Conservation (phyloP, 2,888 invertebrate species). For the Myathropa florea region DNA sequence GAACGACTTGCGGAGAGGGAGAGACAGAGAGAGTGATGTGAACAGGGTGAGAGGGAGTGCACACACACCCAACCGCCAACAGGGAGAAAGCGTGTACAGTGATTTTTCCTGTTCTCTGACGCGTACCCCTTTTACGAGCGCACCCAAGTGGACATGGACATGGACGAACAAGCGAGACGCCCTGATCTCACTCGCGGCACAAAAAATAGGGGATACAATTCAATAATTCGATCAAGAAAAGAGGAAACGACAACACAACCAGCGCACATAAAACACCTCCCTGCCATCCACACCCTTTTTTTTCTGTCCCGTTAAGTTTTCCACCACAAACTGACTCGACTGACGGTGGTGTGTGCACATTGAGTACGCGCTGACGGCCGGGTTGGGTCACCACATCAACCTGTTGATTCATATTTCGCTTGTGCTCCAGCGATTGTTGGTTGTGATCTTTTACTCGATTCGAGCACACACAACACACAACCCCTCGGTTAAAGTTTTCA, state of each 20-base stretch:
- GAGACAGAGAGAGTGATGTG: not conserved
- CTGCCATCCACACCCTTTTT: constrained; percentile 59
- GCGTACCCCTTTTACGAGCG: constrained; percentile 35
- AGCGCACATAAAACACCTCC: not conserved
- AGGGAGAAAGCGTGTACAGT: constrained; percentile 60
- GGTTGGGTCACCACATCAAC: constrained; percentile 50
- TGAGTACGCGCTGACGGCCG: not conserved
- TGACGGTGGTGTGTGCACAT: not conserved
- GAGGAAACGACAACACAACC: constrained; percentile 1
- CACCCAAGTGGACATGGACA: constrained; percentile 26
- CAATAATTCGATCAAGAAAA: constrained; percentile 45
- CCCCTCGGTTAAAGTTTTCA: constrained; percentile 5
- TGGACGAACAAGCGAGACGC: constrained; percentile 45
- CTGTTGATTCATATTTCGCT: constrained; percentile 60
- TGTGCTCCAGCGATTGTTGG: not conserved
- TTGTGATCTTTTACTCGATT: constrained; percentile 43
- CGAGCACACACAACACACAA: not conserved
- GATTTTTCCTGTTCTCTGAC: constrained; percentile 58
- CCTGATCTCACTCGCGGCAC: constrained; percentile 23
- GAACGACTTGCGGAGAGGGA: not conserved
- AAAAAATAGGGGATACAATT: constrained; percentile 52
- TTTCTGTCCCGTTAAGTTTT: constrained; percentile 11
- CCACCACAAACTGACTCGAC: constrained; percentile 3
- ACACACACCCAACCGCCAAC: not conserved
- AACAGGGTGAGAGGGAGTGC: not conserved